Evolutionary conservation across 2,888 invertebrate species (phyloP), one percentile per base, ranked within the genome.

Genomic region (Lithodes maja): DNA sequence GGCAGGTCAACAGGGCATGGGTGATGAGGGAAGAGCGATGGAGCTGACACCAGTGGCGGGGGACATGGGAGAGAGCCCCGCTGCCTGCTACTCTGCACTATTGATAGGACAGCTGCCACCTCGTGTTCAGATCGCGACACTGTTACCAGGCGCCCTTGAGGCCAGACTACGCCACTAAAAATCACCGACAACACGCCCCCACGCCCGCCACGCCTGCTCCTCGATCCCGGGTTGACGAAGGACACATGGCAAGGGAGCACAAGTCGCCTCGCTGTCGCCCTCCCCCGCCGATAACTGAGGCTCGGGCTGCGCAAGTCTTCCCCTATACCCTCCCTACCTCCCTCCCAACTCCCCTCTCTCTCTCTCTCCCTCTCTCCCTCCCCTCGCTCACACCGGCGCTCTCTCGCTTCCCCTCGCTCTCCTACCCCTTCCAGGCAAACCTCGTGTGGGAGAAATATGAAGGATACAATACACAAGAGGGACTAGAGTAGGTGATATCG

Each of bases 161-260:
- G 82, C 86, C 81, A 52, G 82, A 61, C 61, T 12, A 7, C 61
- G 12, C 61, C 61, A 61, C 61, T 61, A 61, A 5, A 5, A 81
- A 75, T 54, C 75, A 55, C 86, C 71, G 33, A 71, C 86, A 71
- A 50, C 81, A 82, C 86, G 75, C 82, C 81, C 86, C 81, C 82
- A 74, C 55, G 86, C 81, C 86, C 81, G 33, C 53, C 53, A 74
- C 54, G 61, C 71, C 75, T 75, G 75, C 54, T 85, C 61, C 50
- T 78, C 75, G 75, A 55, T 61, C 69, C 33, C n/a, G 52, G 68
- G 54, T 49, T 69, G 55, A 49, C 61, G 53, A 52, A 61, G 86
- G 49, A 82, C 77, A 86, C 86, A 86, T 86, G 86, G 86, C 86
- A 52, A 69, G 69, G 75, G 75, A 61, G 61, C 5, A 52, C 69